Evolutionary conservation across 2,113 vertebrate genomes (phyloP).

Genomic region (Plestiodon gilberti): DNA sequence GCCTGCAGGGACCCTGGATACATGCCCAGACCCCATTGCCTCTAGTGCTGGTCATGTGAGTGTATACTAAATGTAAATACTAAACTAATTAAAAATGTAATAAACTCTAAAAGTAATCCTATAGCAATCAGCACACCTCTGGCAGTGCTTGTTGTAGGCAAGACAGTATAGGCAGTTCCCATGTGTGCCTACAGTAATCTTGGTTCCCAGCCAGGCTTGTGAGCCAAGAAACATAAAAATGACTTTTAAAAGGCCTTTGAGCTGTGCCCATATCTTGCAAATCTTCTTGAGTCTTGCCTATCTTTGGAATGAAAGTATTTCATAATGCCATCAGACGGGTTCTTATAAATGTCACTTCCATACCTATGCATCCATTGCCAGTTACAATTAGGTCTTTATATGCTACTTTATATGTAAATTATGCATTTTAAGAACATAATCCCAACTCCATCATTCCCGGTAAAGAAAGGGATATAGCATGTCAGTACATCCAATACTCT

Average conservation of each 20-base stretch:
- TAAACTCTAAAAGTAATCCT: not conserved
- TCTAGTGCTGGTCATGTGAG: not conserved
- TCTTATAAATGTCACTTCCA: not conserved
- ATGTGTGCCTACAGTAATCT: not conserved
- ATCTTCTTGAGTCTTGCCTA: conserved; percentile 5
- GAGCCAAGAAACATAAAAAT: conserved; percentile 16
- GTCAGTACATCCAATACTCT: not conserved
- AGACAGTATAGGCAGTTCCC: not conserved
- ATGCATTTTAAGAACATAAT: not conserved
- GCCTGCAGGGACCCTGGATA: not conserved
- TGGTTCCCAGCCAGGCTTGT: not conserved
- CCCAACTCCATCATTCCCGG: not conserved
- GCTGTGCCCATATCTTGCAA: conserved; percentile 9
- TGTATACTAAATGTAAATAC: not conserved
- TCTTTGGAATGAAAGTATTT: not conserved
- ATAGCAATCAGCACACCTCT: not conserved
- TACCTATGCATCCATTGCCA: not conserved
- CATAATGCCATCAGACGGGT: conserved; percentile 8
- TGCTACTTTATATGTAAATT: not conserved
- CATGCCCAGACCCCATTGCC: no score
- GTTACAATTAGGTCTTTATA: fast-evolving
- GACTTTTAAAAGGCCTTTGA: not conserved
- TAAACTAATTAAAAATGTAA: not conserved
- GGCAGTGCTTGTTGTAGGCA: not conserved
- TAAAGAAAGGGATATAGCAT: not conserved